Percentiles rank a stretch among this genome's conserved stretches.
Evolutionary conservation across 2,888 invertebrate species (phyloP).

Genomic region (Andricus quercusramuli): DNA sequence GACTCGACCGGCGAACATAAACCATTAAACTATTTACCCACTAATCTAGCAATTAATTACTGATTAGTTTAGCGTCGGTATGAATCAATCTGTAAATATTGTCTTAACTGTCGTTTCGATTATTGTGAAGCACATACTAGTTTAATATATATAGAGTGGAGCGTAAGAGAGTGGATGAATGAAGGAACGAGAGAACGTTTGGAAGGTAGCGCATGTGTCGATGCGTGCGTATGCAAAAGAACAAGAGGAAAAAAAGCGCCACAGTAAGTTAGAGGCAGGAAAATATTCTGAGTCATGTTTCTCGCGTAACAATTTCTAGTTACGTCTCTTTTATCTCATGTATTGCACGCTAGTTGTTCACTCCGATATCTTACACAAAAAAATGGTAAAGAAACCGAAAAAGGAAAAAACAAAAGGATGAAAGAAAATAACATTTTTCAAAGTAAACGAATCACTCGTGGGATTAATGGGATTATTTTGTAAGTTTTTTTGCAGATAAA

Average conservation of each 20-base stretch:
- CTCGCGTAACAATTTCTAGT: not conserved
- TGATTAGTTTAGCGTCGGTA: slow-evolving; percentile 62
- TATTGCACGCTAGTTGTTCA: not conserved
- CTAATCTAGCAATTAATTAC: slow-evolving; percentile 59
- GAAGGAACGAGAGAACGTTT: slow-evolving; percentile 46
- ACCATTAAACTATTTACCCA: slow-evolving; percentile 57
- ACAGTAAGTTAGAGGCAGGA: not conserved
- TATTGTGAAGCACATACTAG: slow-evolving; percentile 53
- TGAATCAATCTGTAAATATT: slow-evolving; percentile 71
- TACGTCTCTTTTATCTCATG: not conserved
- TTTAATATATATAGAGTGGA: slow-evolving; percentile 34
- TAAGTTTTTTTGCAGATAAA: not conserved
- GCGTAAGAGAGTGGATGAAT: slow-evolving; percentile 45
- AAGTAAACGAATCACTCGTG: slow-evolving; percentile 2
- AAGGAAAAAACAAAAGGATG: slow-evolving; percentile 41
- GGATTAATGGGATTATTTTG: not conserved
- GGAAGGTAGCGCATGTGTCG: slow-evolving; percentile 42
- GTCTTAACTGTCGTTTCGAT: slow-evolving; percentile 67
- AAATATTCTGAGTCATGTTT: not conserved
- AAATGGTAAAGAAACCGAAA: not conserved
- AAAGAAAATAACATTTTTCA: slow-evolving; percentile 20
- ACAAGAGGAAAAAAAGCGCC: not conserved
- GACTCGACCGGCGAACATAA: slow-evolving; percentile 10
- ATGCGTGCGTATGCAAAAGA: slow-evolving; percentile 26
- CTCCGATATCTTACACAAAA: not conserved